Evolutionary conservation across 53 echinoderm and acorn worm genomes (phyloP).

Genomic region (Actinopyga echinites): DNA sequence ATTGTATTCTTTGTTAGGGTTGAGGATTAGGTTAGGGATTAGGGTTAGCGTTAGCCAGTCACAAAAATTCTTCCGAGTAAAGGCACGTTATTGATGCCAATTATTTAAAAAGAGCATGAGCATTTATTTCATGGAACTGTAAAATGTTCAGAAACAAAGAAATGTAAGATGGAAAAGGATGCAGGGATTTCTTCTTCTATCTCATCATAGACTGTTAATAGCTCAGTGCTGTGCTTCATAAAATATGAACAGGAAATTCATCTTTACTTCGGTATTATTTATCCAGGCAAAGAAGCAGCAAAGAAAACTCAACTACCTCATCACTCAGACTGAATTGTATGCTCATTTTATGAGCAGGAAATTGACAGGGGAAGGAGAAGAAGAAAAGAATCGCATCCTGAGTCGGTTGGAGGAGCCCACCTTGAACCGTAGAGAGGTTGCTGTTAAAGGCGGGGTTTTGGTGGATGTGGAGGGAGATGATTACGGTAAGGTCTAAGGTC

Average conservation of each 20-base stretch:
- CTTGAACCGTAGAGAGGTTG: slow-evolving; percentile 64
- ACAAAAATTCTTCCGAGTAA: too few species aligned
- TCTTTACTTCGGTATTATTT: too few species aligned
- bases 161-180: too few species aligned
- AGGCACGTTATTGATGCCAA: too few species aligned
- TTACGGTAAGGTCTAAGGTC: slow-evolving; percentile 73
- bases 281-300: slow-evolving; percentile 88
- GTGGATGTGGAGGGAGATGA: slow-evolving; percentile 97
- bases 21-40: too few species aligned
- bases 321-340: slow-evolving; percentile 97
- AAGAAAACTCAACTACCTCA: slow-evolving; percentile 95
- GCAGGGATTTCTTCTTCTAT: too few species aligned
- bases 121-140: too few species aligned
- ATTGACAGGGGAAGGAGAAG: slow-evolving; percentile 88
- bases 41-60: too few species aligned
- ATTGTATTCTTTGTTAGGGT: too few species aligned
- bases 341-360: slow-evolving; percentile 99
- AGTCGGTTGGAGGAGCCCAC: slow-evolving; percentile 88
- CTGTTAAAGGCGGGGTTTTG: slow-evolving; percentile 84
- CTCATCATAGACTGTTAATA: too few species aligned
- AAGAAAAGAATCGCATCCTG: slow-evolving; percentile 79
- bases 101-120: too few species aligned
- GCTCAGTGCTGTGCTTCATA: neutral
- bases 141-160: too few species aligned
- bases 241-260: neutral